Percentiles rank a stretch among this genome's conserved stretches.
Conservation (phyloP, 2,113 vertebrate species). For the Turnix velox region DNA sequence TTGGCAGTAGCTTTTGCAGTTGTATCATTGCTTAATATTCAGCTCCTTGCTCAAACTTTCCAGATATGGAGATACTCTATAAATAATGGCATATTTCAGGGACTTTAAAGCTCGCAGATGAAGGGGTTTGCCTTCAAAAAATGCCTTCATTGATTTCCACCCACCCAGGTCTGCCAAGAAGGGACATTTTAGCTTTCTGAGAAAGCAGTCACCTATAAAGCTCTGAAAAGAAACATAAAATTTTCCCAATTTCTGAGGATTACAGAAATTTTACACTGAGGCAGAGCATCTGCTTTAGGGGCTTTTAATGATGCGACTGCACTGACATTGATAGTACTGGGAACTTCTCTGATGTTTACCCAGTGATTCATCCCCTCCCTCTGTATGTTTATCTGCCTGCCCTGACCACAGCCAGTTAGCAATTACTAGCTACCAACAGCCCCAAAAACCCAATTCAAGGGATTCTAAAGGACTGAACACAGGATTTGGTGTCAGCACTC, state of each 20-base stretch:
- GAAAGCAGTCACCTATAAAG: neutral
- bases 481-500: constrained; percentile 48
- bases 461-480: constrained; percentile 10
- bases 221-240: neutral
- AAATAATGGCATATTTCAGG: neutral
- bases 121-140: neutral
- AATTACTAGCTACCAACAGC: constrained; percentile 62
- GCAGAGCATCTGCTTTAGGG: neutral
- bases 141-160: neutral
- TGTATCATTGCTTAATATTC: neutral
- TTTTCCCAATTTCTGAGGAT: neutral
- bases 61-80: neutral
- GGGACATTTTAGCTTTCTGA: neutral
- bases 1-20: neutral
- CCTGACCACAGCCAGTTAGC: constrained; percentile 65
- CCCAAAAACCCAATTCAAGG: constrained; percentile 55
- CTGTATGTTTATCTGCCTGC: constrained; percentile 41
- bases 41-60: neutral
- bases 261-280: neutral
- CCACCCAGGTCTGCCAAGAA: neutral
- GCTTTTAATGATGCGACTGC: neutral
- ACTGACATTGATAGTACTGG: neutral
- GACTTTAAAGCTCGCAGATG: neutral
- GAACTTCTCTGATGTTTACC: neutral
- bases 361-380: constrained; percentile 64